Base-by-base conservation (phyloP, 1,140 invertebrate genomes). In the Heliothis subflexa region DNA sequence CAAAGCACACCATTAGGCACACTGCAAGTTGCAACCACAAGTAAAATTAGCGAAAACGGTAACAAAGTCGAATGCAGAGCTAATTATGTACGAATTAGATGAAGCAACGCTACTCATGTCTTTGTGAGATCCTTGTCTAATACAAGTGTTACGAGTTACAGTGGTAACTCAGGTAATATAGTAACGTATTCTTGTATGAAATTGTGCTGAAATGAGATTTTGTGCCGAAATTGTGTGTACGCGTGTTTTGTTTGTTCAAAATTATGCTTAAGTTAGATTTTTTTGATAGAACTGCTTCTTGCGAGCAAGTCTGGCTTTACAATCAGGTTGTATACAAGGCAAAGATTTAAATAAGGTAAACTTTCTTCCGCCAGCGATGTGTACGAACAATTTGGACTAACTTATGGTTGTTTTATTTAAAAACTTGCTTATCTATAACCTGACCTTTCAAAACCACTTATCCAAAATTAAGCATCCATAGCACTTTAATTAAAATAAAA, bases 71-170 rank as follows among this genome's bases (percentile, higher is more conserved):
- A 21, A 68, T 68, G 64, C 47, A 68, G 49, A 68, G 64, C 64
- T 16, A 68, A 68, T 68, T 68, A 68, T 12, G 45, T 50, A 28
- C 47, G 47, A 68, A 68, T 52, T 68, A 68, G 18, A 68, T 25
- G 64, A 28, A 10, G 45, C 21, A 68, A 68, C 47, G n/a, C 50
- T 52, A 68, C 64, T 18, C 16, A 50, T 18, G 50, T 68, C 64
- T 68, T 68, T 50, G 64, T 66, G 57, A 45, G 47, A 11, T 68
- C 18, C 25, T 68, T 68, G 45, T 68, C 55, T 57, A 57, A 21
- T n/a, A n/a, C n/a, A n/a, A n/a, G n/a, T n/a, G n/a, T n/a, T n/a
- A n/a, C n/a, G n/a, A n/a, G n/a, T n/a, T n/a, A n/a, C 9, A 68
- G 64, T 68, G 64, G 64, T 49, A 62, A 40, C 33, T 57, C 13